These are phyloP conservation scores for Sterna hirundo DNA, from an alignment of 2,113 vertebrate species.

Conservation along the genomic window DNA sequence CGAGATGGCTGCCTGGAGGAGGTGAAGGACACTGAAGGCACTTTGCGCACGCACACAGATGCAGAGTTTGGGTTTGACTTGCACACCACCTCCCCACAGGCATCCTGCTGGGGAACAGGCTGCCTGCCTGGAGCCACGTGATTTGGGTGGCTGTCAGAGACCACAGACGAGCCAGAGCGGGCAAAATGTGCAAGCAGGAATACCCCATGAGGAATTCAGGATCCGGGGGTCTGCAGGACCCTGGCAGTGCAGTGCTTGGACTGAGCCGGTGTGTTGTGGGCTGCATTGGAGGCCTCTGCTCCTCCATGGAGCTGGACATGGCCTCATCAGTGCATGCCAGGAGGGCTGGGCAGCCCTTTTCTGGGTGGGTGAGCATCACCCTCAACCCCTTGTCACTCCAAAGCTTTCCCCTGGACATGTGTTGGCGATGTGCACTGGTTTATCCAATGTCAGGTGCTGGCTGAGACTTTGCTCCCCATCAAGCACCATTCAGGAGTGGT, in stretches of 20 bases:
- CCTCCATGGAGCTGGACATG: rapidly evolving
- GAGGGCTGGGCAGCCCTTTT: neutral
- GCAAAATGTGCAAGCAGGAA: neutral
- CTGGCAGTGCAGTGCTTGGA: neutral
- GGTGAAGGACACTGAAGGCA: neutral
- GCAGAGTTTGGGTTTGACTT: too few species aligned
- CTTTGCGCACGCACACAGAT: neutral
- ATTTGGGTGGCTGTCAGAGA: neutral
- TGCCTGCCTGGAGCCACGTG: neutral
- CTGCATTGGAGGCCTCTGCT: neutral
- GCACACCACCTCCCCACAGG: rapidly evolving
- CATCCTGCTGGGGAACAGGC: neutral
- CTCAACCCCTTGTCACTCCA: neutral
- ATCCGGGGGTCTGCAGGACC: neutral
- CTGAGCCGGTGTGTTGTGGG: neutral
- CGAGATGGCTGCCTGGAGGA: neutral
- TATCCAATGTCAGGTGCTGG: neutral
- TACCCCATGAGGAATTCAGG: rapidly evolving
- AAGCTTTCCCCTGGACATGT: neutral
- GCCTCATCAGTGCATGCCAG: neutral
- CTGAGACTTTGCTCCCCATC: neutral
- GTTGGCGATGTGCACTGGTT: rapidly evolving
- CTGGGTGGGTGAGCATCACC: neutral
- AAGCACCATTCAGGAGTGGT: rapidly evolving
- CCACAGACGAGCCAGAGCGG: neutral